Evolutionary conservation across 2,113 vertebrate genomes (phyloP).

Genomic region (Jacana jacana): DNA sequence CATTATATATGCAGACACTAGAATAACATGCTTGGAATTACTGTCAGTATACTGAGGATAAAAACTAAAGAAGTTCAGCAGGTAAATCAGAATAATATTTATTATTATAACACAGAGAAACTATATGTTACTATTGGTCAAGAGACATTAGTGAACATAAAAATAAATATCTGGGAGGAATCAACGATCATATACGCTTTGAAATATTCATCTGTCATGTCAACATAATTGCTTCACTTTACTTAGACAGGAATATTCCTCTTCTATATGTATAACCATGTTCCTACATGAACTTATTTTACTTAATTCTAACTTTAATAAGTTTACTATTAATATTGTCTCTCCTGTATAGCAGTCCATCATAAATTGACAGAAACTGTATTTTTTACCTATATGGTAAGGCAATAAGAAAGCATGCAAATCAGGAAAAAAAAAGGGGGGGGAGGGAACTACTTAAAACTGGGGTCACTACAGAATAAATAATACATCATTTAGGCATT

Average conservation of each 20-base stretch:
- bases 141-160: background rate
- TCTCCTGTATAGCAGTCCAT: background rate
- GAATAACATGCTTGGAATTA: background rate
- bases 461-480: background rate
- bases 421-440: background rate
- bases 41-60: background rate
- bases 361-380: background rate
- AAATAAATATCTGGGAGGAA: background rate
- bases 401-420: background rate
- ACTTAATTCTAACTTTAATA: background rate
- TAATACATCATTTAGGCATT: background rate
- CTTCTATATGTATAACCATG: background rate
- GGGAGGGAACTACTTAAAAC: accelerated
- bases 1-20: background rate
- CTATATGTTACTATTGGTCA: background rate
- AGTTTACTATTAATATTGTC: background rate
- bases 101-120: background rate
- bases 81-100: background rate
- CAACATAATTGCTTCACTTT: background rate
- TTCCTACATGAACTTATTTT: background rate
- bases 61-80: background rate
- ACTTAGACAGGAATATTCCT: background rate
- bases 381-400: background rate
- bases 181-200: background rate
- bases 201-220: background rate